Conservation (phyloP, 1,140 invertebrate genomes). For the Drosophila persimilis region DNA sequence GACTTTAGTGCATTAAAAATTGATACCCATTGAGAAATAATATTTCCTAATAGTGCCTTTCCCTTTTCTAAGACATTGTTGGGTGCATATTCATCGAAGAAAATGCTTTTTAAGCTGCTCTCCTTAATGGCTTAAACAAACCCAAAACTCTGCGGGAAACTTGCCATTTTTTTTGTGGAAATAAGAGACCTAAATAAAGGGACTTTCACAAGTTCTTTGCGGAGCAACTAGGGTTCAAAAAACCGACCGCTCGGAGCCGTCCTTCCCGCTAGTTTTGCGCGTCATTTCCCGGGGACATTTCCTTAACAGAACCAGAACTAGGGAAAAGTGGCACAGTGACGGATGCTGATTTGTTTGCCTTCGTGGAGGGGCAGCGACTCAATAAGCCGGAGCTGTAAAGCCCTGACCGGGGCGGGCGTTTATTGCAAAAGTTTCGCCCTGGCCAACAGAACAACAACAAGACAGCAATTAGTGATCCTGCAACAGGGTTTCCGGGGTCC, state of each 20-base stretch:
- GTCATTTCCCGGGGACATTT: constrained; percentile 14
- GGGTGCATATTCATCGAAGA: background rate
- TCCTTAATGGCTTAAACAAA: no score
- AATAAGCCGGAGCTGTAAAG: no score
- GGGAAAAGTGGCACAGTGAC: constrained; percentile 1
- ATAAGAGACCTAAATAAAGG: no score
- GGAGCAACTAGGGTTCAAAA: no score
- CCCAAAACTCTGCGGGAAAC: no score
- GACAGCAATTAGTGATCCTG: constrained; percentile 39
- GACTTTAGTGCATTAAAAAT: constrained; percentile 1
- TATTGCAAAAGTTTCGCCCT: constrained; percentile 44
- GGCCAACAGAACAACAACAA: constrained; percentile 6
- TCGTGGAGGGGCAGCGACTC: no score
- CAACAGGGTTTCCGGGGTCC: background rate
- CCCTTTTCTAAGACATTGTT: background rate
- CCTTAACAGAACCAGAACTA: constrained; percentile 35
- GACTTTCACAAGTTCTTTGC: no score
- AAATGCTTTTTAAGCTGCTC: no score
- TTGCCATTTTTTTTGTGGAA: no score
- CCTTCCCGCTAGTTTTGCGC: background rate
- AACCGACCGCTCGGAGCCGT: no score
- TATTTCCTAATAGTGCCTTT: constrained; percentile 2
- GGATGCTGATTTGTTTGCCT: constrained; percentile 41
- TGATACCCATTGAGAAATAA: constrained; percentile 10
- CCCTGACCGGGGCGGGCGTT: constrained; percentile 25